Percentiles rank a stretch among this genome's conserved stretches.
Evolutionary conservation across 1,140 invertebrate genomes (phyloP).

Genomic region (Aphaenogaster ashmeadi): DNA sequence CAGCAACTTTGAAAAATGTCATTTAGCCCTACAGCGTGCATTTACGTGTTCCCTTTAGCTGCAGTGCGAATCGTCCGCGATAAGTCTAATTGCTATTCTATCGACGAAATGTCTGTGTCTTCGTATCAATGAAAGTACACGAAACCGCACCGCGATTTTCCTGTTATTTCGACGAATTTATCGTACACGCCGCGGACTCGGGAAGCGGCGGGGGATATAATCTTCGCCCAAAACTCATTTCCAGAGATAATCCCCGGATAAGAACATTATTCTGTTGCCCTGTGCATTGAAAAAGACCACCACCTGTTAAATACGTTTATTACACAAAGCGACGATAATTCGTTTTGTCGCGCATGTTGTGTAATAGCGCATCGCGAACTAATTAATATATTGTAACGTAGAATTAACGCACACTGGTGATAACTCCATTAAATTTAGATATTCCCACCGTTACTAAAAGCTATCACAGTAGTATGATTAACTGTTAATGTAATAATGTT

Average conservation of each 20-base stretch:
- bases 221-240: conserved; percentile 62
- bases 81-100: background rate
- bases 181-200: background rate
- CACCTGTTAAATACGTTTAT: conserved; percentile 49
- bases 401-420: conserved; percentile 1
- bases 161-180: conserved; percentile 57
- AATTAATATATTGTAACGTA: conserved; percentile 45
- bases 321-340: conserved; percentile 36
- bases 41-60: background rate
- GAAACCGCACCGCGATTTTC: background rate
- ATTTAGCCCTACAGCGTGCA: background rate
- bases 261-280: conserved; percentile 54
- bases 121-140: background rate
- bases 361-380: conserved; percentile 35
- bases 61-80: background rate
- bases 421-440: conserved; percentile 28
- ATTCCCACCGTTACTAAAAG: background rate
- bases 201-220: conserved; percentile 16
- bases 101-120: background rate
- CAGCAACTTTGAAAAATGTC: conserved; percentile 19
- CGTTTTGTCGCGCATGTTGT: conserved; percentile 28
- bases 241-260: conserved; percentile 59
- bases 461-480: background rate
- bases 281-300: conserved; percentile 53
- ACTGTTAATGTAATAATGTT: background rate